Percentiles rank a stretch among this genome's conserved stretches.
Evolutionary conservation across 2,888 invertebrate species (phyloP).

Genomic region (Zootermopsis nevadensis): DNA sequence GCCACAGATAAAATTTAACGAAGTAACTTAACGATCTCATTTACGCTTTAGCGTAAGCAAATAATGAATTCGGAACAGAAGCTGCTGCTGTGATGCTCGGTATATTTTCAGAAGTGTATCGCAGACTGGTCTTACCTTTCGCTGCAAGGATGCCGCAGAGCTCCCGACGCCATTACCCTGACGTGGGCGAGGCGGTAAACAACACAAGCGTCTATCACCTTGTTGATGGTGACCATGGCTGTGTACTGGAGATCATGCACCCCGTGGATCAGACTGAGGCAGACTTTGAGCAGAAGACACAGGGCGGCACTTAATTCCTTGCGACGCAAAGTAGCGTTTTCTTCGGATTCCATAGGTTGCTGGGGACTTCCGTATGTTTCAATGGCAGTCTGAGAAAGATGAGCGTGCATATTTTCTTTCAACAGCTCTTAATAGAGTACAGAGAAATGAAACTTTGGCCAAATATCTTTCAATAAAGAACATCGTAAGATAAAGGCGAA

Average conservation of each 20-base stretch:
- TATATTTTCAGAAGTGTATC: no score
- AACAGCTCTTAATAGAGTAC: no score
- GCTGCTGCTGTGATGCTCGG: no score
- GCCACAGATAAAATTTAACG: no score
- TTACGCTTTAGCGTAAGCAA: no score
- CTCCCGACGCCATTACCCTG: slow-evolving; percentile 56
- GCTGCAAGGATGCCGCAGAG: slow-evolving; percentile 57
- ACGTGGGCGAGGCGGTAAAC: slow-evolving; percentile 59
- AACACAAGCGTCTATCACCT: slow-evolving; percentile 67
- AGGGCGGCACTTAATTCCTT: slow-evolving; percentile 63
- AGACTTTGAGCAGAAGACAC: slow-evolving; percentile 67
- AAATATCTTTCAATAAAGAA: no score
- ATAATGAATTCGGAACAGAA: no score
- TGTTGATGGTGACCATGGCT: slow-evolving; percentile 70
- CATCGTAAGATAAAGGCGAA: no score
- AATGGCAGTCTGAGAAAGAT: slow-evolving; percentile 62
- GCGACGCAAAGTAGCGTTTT: slow-evolving; percentile 45
- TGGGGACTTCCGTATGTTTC: slow-evolving; percentile 58
- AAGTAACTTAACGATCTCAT: no score
- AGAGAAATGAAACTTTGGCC: no score
- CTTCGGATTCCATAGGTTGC: slow-evolving; percentile 46
- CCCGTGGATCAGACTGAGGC: slow-evolving; percentile 68
- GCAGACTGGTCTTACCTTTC: slow-evolving; percentile 29
- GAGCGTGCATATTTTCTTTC: no score
- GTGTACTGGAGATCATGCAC: slow-evolving; percentile 71